These are phyloP conservation scores for Agrochola litura DNA, from an alignment of 2,888 invertebrate species.

Conservation along the genomic window DNA sequence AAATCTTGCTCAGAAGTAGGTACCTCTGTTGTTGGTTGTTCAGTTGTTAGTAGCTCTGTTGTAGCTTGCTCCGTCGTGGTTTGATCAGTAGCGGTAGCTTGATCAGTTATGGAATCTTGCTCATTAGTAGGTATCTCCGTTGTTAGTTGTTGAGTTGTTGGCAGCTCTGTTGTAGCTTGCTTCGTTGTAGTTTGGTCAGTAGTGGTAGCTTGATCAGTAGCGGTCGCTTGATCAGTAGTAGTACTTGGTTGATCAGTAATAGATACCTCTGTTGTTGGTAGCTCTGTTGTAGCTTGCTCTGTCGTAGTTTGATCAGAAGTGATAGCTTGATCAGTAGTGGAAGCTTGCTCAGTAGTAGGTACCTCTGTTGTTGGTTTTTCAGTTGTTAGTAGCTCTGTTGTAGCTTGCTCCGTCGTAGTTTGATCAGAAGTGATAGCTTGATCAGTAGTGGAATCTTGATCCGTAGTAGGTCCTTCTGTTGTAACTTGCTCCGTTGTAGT, in stretches of 20 bases:
- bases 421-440: neutral
- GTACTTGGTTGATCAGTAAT: no score
- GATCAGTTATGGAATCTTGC: conserved; percentile 3
- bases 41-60: no score
- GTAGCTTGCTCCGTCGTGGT: neutral
- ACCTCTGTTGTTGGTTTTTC: no score
- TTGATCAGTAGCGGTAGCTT: conserved; percentile 7
- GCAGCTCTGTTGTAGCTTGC: neutral
- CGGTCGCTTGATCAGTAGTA: neutral
- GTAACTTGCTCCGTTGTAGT: neutral
- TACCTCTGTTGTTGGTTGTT: no score
- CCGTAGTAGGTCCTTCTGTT: neutral
- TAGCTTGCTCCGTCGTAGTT: neutral
- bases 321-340: neutral
- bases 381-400: neutral
- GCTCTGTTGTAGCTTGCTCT: neutral
- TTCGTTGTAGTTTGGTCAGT: neutral
- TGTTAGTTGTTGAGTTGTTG: neutral
- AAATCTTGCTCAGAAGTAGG: no score
- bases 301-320: neutral
- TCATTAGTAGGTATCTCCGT: no score
- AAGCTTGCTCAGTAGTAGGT: neutral
- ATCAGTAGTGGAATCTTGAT: neutral
- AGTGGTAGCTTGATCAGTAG: no score
- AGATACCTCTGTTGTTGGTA: neutral